Base-by-base conservation (phyloP, 2,797 vertebrate species). In the Sebastes kiyomatsui region DNA sequence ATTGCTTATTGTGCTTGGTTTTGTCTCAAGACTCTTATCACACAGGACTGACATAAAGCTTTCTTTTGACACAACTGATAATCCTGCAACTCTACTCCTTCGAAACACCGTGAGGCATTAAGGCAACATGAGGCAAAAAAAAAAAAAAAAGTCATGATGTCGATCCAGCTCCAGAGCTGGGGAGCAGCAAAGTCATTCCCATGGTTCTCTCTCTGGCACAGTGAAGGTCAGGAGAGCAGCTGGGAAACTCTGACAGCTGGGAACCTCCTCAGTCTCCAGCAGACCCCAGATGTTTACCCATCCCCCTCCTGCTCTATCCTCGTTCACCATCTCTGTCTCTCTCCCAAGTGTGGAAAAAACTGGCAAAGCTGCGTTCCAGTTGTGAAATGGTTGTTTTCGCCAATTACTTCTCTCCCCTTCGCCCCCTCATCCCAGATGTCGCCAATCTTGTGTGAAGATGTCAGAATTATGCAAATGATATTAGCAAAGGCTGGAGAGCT, bases 201-300 rank as follows among this genome's bases (percentile, higher is more conserved):
- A 85, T 87, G 87, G 85, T 84, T 86, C 62, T 54, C 54, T 79
- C 77, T 81, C 79, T 93, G 94, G 90, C 90, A 83, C 72, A 8
- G 72, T 33, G 74, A 84, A 87, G 88, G 87, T 83, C 75, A 52
- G 58, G 54, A 76, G 75, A 94, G 88, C 95, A 95, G 93, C 94
- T 95, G 94, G 86, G 82, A 86, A 77, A 72, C 68, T 79, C 67
- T 84, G 86, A 93, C 94, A 95, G 94, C 93, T 95, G 95, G 92
- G 94, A 90, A 90, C 85, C 73, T 88, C 81, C 81, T 88, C 87
- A 59, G 64, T 90, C 88, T 93, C 89, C 82, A 81, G 75, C 75
- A 91, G 88, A 93, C 87, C 94, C 82, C 95, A 96, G 94, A 95
- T 96, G 95, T 94, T 90, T 66, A 69, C 23, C 35, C 32, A 80